These are phyloP conservation scores for Colinus virginianus DNA, from an alignment of 2,113 vertebrate species.

Conservation along the genomic window DNA sequence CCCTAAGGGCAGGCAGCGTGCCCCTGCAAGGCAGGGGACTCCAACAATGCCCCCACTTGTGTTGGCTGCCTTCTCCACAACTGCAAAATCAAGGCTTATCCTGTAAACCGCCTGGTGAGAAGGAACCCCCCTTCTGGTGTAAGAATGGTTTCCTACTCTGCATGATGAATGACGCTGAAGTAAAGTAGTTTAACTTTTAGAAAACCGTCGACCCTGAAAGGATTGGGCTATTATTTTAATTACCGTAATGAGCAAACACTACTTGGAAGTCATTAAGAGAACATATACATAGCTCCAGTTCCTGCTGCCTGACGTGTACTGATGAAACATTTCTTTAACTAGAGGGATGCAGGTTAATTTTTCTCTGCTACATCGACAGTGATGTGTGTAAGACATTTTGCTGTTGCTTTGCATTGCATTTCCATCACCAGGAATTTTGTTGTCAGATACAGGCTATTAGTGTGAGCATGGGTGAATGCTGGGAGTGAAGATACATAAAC, in stretches of 20 bases:
- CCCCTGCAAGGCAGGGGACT: slow-evolving; percentile 12
- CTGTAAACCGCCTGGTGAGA: not conserved
- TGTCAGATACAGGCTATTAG: slow-evolving; percentile 15
- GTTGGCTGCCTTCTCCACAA: not conserved
- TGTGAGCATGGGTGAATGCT: slow-evolving; percentile 6
- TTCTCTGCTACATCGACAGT: not conserved
- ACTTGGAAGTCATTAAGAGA: slow-evolving; percentile 46
- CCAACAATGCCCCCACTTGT: slow-evolving; percentile 51
- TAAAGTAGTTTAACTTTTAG: slow-evolving; percentile 31
- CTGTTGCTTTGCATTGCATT: slow-evolving; percentile 2
- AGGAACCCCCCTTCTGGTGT: slow-evolving; percentile 20
- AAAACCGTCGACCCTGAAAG: not conserved
- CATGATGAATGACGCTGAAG: slow-evolving; percentile 1
- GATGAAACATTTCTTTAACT: slow-evolving; percentile 29
- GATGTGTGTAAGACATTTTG: not conserved
- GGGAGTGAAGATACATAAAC: not conserved
- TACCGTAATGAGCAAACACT: not conserved
- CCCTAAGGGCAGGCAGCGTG: slow-evolving; percentile 38
- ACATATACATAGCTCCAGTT: not conserved
- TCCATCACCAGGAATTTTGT: slow-evolving; percentile 23
- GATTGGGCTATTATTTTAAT: slow-evolving; percentile 41
- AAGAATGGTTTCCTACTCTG: not conserved
- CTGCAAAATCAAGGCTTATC: not conserved
- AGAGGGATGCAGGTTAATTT: slow-evolving; percentile 19
- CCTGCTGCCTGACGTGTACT: not conserved